Conservation (phyloP, 2,888 invertebrate genomes). For the Spodoptera littoralis region DNA sequence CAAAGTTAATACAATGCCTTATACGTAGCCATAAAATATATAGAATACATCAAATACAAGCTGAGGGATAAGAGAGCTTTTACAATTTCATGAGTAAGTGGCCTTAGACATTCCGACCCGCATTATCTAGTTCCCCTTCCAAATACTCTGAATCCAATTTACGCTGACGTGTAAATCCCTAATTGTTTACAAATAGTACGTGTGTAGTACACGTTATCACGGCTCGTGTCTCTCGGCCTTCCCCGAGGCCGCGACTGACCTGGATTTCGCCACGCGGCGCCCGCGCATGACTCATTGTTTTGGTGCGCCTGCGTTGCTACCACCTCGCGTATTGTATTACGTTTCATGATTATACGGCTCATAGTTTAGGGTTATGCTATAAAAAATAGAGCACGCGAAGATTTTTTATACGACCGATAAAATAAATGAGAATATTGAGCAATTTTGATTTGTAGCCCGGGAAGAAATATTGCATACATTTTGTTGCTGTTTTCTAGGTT, state of each 20-base stretch:
- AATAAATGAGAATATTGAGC: constrained; percentile 40
- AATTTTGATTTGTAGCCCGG: constrained; percentile 35
- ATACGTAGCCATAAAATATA: constrained; percentile 6
- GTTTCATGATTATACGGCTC: constrained; percentile 43
- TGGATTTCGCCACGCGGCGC: constrained; percentile 73
- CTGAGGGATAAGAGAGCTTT: constrained; percentile 12
- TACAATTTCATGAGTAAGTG: constrained; percentile 4
- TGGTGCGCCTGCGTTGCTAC: constrained; percentile 61
- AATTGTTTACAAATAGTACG: constrained; percentile 57
- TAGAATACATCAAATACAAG: constrained; percentile 24
- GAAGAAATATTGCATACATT: constrained; percentile 19
- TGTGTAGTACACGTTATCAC: constrained; percentile 51
- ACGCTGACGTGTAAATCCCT: constrained; percentile 32
- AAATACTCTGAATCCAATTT: constrained; percentile 23
- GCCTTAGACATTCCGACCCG: constrained; percentile 27
- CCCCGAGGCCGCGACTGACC: constrained; percentile 80
- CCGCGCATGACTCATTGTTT: constrained; percentile 78
- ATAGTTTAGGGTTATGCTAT: constrained; percentile 46
- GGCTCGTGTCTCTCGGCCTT: constrained; percentile 70
- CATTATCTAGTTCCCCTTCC: constrained; percentile 17
- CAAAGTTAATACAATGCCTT: neutral
- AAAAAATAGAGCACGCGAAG: constrained; percentile 44
- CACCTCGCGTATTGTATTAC: constrained; percentile 58
- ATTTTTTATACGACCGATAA: constrained; percentile 50
- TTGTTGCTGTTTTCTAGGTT: constrained; percentile 49